These are phyloP conservation scores for Tyria jacobaeae DNA, from an alignment of 2,888 invertebrate species.

Conservation along the genomic window DNA sequence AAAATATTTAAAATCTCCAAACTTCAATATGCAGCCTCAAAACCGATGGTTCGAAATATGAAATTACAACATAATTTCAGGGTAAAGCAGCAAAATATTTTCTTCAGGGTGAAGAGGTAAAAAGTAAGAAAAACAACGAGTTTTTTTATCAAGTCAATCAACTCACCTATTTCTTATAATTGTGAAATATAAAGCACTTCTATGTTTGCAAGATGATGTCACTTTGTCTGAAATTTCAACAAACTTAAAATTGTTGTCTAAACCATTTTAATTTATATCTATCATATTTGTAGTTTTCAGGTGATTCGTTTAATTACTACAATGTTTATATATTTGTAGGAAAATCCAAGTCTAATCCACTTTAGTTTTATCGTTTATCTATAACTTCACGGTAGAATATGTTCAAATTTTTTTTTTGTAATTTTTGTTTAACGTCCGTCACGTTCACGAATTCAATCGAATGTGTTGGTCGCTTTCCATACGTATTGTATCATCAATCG, in stretches of 20 bases:
- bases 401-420: not conserved
- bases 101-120: too few species aligned
- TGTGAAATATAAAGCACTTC: not conserved
- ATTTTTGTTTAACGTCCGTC: constrained; percentile 1
- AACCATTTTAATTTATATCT: not conserved
- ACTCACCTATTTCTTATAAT: not conserved
- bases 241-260: not conserved
- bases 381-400: not conserved
- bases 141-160: not conserved
- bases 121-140: not conserved
- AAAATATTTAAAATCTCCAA: too few species aligned
- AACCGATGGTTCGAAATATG: too few species aligned
- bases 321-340: not conserved
- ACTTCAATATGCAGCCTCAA: too few species aligned
- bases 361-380: not conserved
- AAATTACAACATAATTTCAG: too few species aligned
- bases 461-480: constrained; percentile 16
- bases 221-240: not conserved
- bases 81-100: too few species aligned
- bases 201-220: not conserved
- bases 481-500: constrained; percentile 7
- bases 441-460: constrained; percentile 7
- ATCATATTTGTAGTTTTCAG: not conserved
- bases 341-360: not conserved
- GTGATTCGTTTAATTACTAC: not conserved